Base-by-base conservation (phyloP, 2,113 vertebrate genomes). In the Speoplatyrhinus poulsoni region DNA sequence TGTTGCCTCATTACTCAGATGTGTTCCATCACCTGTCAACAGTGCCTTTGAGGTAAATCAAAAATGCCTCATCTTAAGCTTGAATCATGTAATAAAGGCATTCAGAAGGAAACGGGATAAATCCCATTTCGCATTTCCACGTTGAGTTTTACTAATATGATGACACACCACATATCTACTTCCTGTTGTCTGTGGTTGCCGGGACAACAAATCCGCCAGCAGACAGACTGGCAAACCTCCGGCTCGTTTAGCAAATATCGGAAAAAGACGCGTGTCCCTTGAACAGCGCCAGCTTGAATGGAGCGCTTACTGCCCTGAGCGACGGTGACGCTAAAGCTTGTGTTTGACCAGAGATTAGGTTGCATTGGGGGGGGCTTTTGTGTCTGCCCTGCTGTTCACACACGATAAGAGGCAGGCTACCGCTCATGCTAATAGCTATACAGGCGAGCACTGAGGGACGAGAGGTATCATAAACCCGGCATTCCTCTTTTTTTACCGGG, bases 311-410 rank as follows among this genome's bases (percentile, higher is more conserved):
- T 69, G 73, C 87, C 85, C 79, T 67, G 80, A 84, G 88, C 72
- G 17, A 68, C 62, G 68, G 81, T 82, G 87, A 86, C 83, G 83
- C 79, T 62, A 80, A 11, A 53, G 73, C 83, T 82, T 82, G 83
- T 93, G 88, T 92, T 90, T 85, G 87, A 87, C 80, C 81, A 86
- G 78, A 90, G 90, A 92, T 92, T 90, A 90, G 83, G 74, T 66
- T 68, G 69, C 83, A 88, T 89, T 72, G 69, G 71, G 62, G 62
- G 73, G 62, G 62, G 73, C 80, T 81, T 91, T 90, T 90, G 88
- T 92, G 80, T 69, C 62, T 41, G 50, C 79, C 86, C 75, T 88
- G 75, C 90, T 92, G 90, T 86, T 88, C 84, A 80, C 58, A 6
- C 70, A 77, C 78, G 90, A 93, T 92, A 93, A 92, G 90, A 12